These are phyloP conservation scores for Coleophora deauratella DNA, from an alignment of 2,888 invertebrate genomes.

Conservation along the genomic window DNA sequence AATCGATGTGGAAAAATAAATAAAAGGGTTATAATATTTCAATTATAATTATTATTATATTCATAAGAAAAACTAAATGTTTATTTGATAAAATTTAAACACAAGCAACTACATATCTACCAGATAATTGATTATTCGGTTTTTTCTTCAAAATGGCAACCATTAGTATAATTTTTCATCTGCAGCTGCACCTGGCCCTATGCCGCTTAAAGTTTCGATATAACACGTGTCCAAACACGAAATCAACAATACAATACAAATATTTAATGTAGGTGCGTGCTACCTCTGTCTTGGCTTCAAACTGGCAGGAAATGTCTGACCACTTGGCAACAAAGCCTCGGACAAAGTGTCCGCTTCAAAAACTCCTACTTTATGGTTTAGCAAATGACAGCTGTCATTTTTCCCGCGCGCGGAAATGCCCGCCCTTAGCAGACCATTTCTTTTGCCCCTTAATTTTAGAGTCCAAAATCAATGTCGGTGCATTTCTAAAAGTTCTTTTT, in stretches of 20 bases:
- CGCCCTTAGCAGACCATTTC: neutral
- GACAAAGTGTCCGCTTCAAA: slow-evolving; percentile 17
- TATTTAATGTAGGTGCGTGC: slow-evolving; percentile 15
- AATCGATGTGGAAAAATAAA: too few species aligned
- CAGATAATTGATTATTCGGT: too few species aligned
- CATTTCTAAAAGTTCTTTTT: neutral
- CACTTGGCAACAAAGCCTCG: slow-evolving; percentile 20
- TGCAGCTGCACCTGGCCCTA: slow-evolving; percentile 4
- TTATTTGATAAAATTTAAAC: too few species aligned
- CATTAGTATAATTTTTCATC: neutral
- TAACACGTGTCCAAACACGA: slow-evolving; percentile 34
- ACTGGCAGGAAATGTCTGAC: slow-evolving; percentile 25
- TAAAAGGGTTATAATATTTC: too few species aligned
- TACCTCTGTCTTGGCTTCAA: neutral
- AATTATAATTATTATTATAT: too few species aligned
- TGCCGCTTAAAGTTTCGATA: slow-evolving; percentile 20
- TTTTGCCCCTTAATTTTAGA: neutral
- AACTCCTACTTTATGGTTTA: slow-evolving; percentile 15
- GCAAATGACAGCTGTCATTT: slow-evolving; percentile 48
- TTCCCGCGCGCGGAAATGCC: slow-evolving; percentile 31
- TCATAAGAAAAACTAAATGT: too few species aligned
- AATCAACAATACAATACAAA: slow-evolving; percentile 24
- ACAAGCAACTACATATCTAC: too few species aligned
- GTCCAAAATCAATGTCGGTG: neutral
- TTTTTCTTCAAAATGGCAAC: neutral